Conservation (phyloP, 2,113 vertebrate genomes). For the Anhinga rufa region DNA sequence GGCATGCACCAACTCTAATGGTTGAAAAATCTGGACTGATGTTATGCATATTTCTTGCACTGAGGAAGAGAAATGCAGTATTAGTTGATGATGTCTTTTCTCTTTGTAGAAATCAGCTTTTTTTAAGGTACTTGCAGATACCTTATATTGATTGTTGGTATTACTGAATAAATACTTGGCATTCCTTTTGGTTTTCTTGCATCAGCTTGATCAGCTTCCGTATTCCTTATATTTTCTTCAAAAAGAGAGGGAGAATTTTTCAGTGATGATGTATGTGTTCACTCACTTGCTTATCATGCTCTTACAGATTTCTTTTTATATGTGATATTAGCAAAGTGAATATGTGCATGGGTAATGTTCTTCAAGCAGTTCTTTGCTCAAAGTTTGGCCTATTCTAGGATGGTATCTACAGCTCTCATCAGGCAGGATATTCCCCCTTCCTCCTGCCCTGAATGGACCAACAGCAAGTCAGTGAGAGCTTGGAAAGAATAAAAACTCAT, state of each 20-base stretch:
- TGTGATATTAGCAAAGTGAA: neutral
- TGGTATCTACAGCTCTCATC: neutral
- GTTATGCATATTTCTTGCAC: neutral
- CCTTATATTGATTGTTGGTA: neutral
- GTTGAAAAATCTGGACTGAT: neutral
- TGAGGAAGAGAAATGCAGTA: neutral
- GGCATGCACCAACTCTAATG: neutral
- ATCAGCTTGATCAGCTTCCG: neutral
- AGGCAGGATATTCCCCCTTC: neutral
- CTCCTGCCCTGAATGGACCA: neutral
- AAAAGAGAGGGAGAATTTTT: neutral
- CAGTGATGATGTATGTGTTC: neutral
- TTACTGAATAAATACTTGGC: neutral
- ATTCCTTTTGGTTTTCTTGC: neutral
- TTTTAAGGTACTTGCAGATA: neutral
- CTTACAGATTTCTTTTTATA: neutral
- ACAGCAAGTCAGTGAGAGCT: neutral
- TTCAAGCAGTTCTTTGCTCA: neutral
- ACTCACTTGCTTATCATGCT: neutral
- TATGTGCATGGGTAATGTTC: neutral
- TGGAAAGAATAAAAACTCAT: neutral
- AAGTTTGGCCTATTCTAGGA: neutral
- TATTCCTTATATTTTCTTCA: neutral
- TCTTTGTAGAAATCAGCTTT: neutral
- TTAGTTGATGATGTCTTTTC: neutral